These are phyloP conservation scores for Chloromyia formosa DNA, from an alignment of 2,888 invertebrate genomes.

Conservation along the genomic window DNA sequence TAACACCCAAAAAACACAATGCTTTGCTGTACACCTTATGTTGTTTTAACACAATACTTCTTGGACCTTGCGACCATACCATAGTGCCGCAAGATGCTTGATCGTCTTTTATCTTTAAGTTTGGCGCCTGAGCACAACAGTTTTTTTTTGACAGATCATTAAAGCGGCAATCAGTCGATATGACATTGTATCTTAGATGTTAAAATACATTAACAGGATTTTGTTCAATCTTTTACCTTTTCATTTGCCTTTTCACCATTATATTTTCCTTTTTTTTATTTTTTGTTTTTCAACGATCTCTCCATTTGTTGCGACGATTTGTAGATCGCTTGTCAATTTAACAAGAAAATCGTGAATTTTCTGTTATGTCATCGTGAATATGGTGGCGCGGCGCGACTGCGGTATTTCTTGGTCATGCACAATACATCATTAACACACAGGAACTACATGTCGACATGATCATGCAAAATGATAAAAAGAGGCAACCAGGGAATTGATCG, in stretches of 20 bases:
- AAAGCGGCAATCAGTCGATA: slow-evolving; percentile 38
- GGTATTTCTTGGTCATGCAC: slow-evolving; percentile 12
- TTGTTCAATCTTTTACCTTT: background rate
- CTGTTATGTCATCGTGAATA: slow-evolving; percentile 30
- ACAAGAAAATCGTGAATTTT: slow-evolving; percentile 30
- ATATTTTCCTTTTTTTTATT: background rate
- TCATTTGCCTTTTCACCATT: background rate
- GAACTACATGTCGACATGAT: background rate
- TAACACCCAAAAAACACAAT: too few relatives aligned
- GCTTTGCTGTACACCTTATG: background rate
- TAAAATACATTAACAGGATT: slow-evolving; percentile 25
- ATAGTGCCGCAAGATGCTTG: slow-evolving; percentile 23
- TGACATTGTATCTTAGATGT: slow-evolving; percentile 32
- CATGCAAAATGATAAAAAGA: slow-evolving; percentile 12
- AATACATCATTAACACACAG: slow-evolving; percentile 7
- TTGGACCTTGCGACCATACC: background rate
- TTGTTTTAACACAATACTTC: background rate
- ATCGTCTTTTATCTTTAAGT: slow-evolving; percentile 31
- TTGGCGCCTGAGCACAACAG: slow-evolving; percentile 35
- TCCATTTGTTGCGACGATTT: slow-evolving; percentile 22
- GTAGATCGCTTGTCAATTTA: slow-evolving; percentile 33
- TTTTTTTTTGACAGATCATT: slow-evolving; percentile 40
- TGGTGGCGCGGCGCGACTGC: background rate
- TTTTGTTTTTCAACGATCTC: slow-evolving; percentile 1
- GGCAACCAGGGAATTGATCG: background rate